Evolutionary conservation across 2,888 invertebrate genomes (phyloP), one percentile per base, ranked within the genome.

Genomic region (Agriopis leucophaearia): DNA sequence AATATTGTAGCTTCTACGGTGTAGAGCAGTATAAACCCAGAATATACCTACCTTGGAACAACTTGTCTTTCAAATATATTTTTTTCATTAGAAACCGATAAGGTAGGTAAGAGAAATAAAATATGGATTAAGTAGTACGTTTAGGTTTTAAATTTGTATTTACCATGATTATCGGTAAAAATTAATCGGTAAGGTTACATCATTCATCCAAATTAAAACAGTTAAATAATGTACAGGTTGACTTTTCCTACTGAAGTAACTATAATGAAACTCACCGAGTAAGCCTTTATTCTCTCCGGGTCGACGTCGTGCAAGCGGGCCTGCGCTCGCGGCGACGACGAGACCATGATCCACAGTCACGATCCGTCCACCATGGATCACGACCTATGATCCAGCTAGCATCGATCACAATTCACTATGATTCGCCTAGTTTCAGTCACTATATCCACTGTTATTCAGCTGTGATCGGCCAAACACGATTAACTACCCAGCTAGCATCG

Each of bases 321-420:
- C 80, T 90, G 92, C 85, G 92, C 90, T 71, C 92, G 92, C 85
- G 94, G 93, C 82, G 94, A 93, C 85, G 94, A 94, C 85, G 94
- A 94, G 82, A 94, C 94, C 94, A 94, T 94, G 88, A 87, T 92
- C 91, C 88, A 87, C 85, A 88, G 88, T 89, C 91, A 89, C 90
- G 87, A 85, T 83, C 81, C 82, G 81, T 80, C 73, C 69, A 72
- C 57, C 65, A 67, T 63, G 50, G 81, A 84, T 83, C 82, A 73
- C 78, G 80, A 80, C 75, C 81, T 42, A 42, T 55, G 55, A 55
- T 88, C 52, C 52, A 54, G 38, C 15, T 51, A 8, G 51, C 38
- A 38, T 5, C 9, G 52, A 54, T 5, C 52, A 54, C 15, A 38
- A 52, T 52, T 9, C 36, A 52, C 52, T 52, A 10, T 38, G 10